Base-by-base conservation (phyloP, 2,888 invertebrate species). In the Amblyteles armatorius region DNA sequence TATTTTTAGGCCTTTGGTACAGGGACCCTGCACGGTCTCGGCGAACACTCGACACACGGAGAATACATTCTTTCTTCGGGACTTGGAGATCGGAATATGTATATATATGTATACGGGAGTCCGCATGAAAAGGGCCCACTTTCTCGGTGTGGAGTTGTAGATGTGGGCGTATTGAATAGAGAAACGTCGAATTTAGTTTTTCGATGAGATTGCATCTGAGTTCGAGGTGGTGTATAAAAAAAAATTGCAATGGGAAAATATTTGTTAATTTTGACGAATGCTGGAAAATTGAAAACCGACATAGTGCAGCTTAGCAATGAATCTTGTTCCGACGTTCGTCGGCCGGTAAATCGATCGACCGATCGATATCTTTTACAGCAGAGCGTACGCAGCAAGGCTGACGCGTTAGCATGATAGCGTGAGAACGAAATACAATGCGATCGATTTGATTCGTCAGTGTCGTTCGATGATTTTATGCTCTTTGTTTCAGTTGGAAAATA, bases 1-100 rank as follows among this genome's bases (percentile, higher is more conserved):
- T 92, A 92, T 91, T 91, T 92, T 90, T 89, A 90, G 89, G 67
- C 79, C 65, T 68, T 33, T 29, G 44, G 68, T 72, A 60, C 69
- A 44, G 60, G 72, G 67, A 50, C 16, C 55, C 36, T 50, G 33
- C 67, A 65, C 33, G 57, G 16, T 60, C 80, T 80, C 67, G 55
- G 57, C 57, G 52, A 57, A 4, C 48, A 57, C 48, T 67, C 73
- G 60, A 71, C 33, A 33, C 33, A 57, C 57, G 26, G 57, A 57
- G 57, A 26, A 57, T 22, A 26, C 57, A 57, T 57, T 57, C 57
- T 57, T 26, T 57, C 57, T 11, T 26, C 57, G 57, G 13, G 57
- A 26, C 57, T 26, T 26, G 11, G 57, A 4, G 22, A 13, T 57
- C 11, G 57, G 16, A 48, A 48, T 48, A 16, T 48, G 11, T 48